Evolutionary conservation across 2,888 invertebrate species (phyloP).

Genomic region (Gymnocheta viridis): DNA sequence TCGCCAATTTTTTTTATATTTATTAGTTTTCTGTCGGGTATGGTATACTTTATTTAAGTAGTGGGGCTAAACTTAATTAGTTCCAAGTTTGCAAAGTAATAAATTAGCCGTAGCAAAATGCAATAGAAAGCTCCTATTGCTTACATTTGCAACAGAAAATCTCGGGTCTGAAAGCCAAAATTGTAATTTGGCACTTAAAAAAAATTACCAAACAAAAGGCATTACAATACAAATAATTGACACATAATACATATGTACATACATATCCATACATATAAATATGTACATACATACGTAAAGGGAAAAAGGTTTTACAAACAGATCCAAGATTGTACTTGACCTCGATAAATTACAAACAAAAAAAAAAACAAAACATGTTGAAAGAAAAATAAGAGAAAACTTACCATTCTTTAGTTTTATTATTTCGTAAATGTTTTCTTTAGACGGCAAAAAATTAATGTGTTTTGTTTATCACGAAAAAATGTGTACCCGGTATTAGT

Average conservation of each 20-base stretch:
- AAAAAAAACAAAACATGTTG: background rate
- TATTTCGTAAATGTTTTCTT: background rate
- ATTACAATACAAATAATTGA: too few species aligned
- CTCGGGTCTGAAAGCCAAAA: too few species aligned
- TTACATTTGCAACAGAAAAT: too few species aligned
- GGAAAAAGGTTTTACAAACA: slow-evolving; percentile 14
- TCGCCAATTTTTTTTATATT: too few species aligned
- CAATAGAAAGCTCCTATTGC: too few species aligned
- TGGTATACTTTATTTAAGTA: too few species aligned
- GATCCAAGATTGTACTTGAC: slow-evolving; percentile 58
- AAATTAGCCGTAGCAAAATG: too few species aligned
- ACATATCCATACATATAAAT: background rate
- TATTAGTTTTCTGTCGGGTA: too few species aligned
- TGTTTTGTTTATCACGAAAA: background rate
- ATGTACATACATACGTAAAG: background rate
- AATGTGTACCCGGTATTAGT: slow-evolving; percentile 18
- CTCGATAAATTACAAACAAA: slow-evolving; percentile 28
- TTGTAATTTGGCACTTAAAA: too few species aligned
- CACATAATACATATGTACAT: background rate
- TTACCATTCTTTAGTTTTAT: slow-evolving; percentile 46
- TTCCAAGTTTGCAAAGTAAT: too few species aligned
- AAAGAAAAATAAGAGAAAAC: too few species aligned
- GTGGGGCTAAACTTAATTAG: too few species aligned
- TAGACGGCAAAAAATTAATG: background rate
- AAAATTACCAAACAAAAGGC: background rate